Conservation (phyloP, 2,888 invertebrate genomes). For the Nebria brevicollis region DNA sequence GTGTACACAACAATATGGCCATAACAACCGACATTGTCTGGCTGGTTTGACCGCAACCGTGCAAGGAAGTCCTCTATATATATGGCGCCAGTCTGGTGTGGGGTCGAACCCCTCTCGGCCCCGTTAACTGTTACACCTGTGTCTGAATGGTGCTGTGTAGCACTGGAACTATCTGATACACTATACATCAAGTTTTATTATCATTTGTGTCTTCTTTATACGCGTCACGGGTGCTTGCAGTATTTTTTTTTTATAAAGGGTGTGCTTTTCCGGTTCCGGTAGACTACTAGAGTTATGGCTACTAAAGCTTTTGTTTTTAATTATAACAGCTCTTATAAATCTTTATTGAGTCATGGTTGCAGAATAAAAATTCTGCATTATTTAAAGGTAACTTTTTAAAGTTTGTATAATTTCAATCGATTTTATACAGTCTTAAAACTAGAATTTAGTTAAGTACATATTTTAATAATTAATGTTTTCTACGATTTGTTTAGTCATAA, state of each 20-base stretch:
- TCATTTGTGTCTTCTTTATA: neutral
- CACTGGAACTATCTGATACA: slow-evolving; percentile 1
- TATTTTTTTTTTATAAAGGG: neutral
- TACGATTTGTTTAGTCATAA: neutral
- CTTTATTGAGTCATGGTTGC: neutral
- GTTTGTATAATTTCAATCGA: neutral
- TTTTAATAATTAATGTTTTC: neutral
- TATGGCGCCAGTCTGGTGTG: slow-evolving; percentile 21
- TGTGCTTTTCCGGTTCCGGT: neutral
- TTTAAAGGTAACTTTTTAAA: neutral
- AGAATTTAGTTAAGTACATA: neutral
- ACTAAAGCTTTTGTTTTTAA: neutral
- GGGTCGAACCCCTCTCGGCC: slow-evolving; percentile 4
- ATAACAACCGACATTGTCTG: slow-evolving; percentile 13
- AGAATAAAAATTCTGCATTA: too few species aligned
- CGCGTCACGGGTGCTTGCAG: neutral
- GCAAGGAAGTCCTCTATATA: slow-evolving; percentile 11
- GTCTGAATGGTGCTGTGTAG: neutral
- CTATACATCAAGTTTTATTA: neutral
- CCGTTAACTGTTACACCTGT: neutral
- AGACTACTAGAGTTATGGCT: neutral
- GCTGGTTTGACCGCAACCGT: neutral
- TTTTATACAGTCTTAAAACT: neutral
- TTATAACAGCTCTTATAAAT: neutral
- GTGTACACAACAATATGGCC: neutral